phyloP scores from a whole-genome alignment of 2,113 vertebrate species.

The Atlantisia rogersi region DNA sequence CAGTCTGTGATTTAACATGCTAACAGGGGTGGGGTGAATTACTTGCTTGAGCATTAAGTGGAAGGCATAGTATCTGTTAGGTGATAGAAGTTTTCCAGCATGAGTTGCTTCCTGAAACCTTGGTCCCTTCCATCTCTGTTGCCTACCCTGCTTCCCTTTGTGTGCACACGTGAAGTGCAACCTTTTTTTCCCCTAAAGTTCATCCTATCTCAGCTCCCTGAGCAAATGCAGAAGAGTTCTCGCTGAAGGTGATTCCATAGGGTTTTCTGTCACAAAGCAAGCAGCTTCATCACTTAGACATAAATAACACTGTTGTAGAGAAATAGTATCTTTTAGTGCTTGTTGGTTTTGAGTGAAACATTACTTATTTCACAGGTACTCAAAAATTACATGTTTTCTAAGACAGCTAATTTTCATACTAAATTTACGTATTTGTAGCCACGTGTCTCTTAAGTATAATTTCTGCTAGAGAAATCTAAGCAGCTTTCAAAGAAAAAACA shows the following conservation, averaged over 20 bases:
- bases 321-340: neutral
- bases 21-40: neutral
- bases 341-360: neutral
- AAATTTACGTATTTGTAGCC: neutral
- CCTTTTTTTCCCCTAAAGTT: neutral
- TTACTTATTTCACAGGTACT: neutral
- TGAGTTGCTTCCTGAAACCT: neutral
- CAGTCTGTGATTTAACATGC: neutral
- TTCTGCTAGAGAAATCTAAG: neutral
- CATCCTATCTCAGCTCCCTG: neutral
- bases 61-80: neutral
- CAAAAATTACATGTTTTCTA: neutral
- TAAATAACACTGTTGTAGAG: neutral
- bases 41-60: neutral
- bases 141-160: neutral
- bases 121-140: neutral
- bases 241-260: neutral
- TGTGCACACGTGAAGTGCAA: neutral
- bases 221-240: neutral
- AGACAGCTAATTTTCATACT: neutral
- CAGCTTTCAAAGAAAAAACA: neutral
- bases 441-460: neutral
- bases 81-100: neutral
- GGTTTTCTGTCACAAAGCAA: accelerated
- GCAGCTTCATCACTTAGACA: neutral